phyloP scores from a whole-genome alignment of 1,140 invertebrate genomes.

The Drosophila sp. region DNA sequence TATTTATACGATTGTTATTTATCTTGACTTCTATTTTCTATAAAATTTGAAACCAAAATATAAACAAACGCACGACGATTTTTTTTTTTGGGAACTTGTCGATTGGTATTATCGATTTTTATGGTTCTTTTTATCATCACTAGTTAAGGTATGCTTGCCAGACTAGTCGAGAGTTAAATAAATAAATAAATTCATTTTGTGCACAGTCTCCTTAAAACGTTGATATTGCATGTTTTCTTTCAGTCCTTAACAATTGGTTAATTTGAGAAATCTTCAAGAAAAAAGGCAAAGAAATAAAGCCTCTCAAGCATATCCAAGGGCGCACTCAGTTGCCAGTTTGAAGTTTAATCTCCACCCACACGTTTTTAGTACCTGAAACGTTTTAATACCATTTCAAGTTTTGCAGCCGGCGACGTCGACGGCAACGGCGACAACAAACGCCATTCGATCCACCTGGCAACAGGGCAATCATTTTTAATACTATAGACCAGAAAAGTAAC shows the following conservation, averaged over 20 bases:
- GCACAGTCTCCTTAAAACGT: no score
- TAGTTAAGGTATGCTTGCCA: no score
- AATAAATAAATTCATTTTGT: no score
- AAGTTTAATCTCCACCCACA: slow-evolving; percentile 9
- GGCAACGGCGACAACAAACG: slow-evolving; percentile 5
- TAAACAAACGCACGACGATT: no score
- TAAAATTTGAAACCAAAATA: no score
- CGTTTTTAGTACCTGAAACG: slow-evolving; percentile 8
- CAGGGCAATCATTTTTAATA: slow-evolving; percentile 39
- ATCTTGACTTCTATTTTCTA: no score
- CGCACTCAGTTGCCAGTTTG: slow-evolving; percentile 1
- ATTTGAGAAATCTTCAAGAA: slow-evolving; percentile 2
- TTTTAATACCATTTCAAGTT: slow-evolving; percentile 12
- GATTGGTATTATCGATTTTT: no score
- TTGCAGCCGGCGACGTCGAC: neutral
- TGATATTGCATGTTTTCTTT: neutral
- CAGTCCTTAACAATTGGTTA: neutral
- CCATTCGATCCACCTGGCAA: slow-evolving; percentile 28
- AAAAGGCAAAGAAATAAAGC: neutral
- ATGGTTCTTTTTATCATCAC: no score
- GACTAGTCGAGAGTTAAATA: no score
- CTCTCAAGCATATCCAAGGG: neutral
- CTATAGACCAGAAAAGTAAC: slow-evolving; percentile 14
- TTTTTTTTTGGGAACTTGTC: no score
- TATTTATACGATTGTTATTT: no score